Evolutionary conservation across 2,888 invertebrate genomes (phyloP).

Genomic region (Microctonus hyperodae): DNA sequence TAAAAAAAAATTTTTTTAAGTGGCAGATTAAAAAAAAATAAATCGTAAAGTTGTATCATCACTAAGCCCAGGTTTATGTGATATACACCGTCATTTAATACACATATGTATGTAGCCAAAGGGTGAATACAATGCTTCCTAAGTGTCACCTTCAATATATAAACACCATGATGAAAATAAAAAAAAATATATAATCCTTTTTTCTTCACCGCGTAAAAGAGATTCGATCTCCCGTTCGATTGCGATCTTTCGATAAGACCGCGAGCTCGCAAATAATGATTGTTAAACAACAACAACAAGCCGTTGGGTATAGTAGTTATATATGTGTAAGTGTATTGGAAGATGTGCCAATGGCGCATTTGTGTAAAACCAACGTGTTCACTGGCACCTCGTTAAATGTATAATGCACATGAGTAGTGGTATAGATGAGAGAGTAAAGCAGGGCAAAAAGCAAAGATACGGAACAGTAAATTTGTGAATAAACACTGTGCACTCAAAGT

Average conservation of each 20-base stretch:
- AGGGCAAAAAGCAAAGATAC: not conserved
- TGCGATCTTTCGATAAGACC: slow-evolving; percentile 45
- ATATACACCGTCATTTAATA: not conserved
- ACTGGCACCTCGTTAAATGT: slow-evolving; percentile 52
- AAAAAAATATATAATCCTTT: not conserved
- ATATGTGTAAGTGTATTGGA: slow-evolving; percentile 41
- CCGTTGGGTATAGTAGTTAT: slow-evolving; percentile 43
- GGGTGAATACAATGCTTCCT: slow-evolving; percentile 21
- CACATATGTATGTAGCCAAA: not conserved
- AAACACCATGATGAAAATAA: not conserved
- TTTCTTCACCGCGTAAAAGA: slow-evolving; percentile 24
- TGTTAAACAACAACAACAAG: slow-evolving; percentile 50
- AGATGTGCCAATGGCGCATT: slow-evolving; percentile 44
- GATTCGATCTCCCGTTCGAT: slow-evolving; percentile 45
- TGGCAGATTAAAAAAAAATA: no score
- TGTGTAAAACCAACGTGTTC: slow-evolving; percentile 41
- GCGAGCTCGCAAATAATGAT: slow-evolving; percentile 58
- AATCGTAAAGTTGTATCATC: not conserved
- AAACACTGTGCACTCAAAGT: slow-evolving; percentile 8
- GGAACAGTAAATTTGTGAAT: slow-evolving; percentile 21
- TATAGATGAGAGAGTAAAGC: slow-evolving; percentile 39
- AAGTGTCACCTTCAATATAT: not conserved
- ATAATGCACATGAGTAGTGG: slow-evolving; percentile 4
- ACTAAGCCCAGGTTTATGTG: not conserved
- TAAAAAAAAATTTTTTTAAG: no score